Percentiles rank a stretch among this genome's conserved stretches.
Conservation (phyloP, 2,113 vertebrate genomes). For the Grammomys surdaster region DNA sequence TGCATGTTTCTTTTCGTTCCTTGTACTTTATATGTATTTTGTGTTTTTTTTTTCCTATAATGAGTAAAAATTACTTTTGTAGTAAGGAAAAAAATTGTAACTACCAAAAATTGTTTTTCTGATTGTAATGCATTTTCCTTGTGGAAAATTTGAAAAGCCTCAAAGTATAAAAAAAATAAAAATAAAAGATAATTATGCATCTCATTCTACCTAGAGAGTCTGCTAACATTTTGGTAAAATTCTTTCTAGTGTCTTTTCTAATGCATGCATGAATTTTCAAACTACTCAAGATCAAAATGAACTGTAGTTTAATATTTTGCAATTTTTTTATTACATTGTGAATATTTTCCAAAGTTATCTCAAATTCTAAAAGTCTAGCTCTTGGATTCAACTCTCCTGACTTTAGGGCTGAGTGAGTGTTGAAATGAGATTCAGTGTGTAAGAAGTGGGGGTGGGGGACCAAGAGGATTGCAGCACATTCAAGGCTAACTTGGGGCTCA, state of each 20-base stretch:
- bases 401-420: no score
- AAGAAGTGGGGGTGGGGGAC: no score
- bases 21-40: slow-evolving; percentile 79
- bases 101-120: slow-evolving; percentile 82
- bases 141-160: slow-evolving; percentile 79
- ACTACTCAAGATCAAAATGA: slow-evolving; percentile 59
- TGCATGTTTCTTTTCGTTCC: slow-evolving; percentile 77
- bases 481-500: not conserved
- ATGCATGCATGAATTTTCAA: slow-evolving; percentile 60
- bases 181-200: slow-evolving; percentile 74
- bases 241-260: slow-evolving; percentile 71
- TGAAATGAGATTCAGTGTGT: no score
- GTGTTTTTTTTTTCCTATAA: slow-evolving; percentile 83
- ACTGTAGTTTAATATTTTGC: slow-evolving; percentile 63
- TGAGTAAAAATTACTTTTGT: slow-evolving; percentile 83
- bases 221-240: slow-evolving; percentile 68
- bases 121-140: slow-evolving; percentile 79
- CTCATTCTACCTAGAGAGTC: slow-evolving; percentile 65
- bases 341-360: slow-evolving; percentile 71
- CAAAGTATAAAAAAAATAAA: slow-evolving; percentile 77
- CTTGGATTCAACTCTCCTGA: not conserved
- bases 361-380: slow-evolving; percentile 62
- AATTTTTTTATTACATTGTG: slow-evolving; percentile 59
- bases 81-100: slow-evolving; percentile 75
- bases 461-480: not conserved